phyloP scores from a whole-genome alignment of 35 echinoderm and acorn worm genomes.

The Apostichopus parvimensis region DNA sequence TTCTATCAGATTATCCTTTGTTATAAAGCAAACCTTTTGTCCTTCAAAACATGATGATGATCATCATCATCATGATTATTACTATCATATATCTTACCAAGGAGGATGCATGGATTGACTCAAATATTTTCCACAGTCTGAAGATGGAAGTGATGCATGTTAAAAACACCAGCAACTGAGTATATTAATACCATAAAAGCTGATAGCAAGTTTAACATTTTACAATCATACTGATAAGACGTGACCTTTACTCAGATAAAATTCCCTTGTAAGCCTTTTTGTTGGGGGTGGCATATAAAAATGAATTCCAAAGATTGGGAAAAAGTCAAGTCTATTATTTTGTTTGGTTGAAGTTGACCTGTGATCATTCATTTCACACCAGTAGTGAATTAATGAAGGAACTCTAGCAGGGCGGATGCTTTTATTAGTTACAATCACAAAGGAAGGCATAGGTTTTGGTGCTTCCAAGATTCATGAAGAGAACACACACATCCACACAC shows the following conservation, averaged over 20 bases:
- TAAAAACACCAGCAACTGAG: neutral
- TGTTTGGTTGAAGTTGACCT: neutral
- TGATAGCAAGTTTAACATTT: conserved; percentile 31
- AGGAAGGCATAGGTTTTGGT: too few relatives aligned
- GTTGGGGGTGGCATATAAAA: neutral
- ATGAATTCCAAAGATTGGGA: conserved; percentile 19
- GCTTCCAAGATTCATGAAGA: too few relatives aligned
- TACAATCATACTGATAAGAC: neutral
- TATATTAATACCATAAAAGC: conserved; percentile 27
- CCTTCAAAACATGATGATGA: neutral
- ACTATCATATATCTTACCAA: neutral
- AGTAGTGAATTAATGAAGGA: conserved; percentile 2
- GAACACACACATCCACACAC: too few relatives aligned
- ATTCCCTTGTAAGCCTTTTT: conserved; percentile 26
- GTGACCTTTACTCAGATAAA: conserved; percentile 14
- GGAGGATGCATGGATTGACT: neutral
- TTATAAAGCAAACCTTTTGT: neutral
- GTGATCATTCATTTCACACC: neutral
- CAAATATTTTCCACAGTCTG: neutral
- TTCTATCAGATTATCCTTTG: too few relatives aligned
- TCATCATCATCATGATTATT: neutral
- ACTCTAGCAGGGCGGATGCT: neutral
- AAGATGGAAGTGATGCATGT: neutral
- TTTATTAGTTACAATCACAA: too few relatives aligned
- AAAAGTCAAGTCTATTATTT: neutral